Evolutionary conservation across 2,888 invertebrate genomes (phyloP), one percentile per base, ranked within the genome.

Genomic region (Eupithecia insigniata): DNA sequence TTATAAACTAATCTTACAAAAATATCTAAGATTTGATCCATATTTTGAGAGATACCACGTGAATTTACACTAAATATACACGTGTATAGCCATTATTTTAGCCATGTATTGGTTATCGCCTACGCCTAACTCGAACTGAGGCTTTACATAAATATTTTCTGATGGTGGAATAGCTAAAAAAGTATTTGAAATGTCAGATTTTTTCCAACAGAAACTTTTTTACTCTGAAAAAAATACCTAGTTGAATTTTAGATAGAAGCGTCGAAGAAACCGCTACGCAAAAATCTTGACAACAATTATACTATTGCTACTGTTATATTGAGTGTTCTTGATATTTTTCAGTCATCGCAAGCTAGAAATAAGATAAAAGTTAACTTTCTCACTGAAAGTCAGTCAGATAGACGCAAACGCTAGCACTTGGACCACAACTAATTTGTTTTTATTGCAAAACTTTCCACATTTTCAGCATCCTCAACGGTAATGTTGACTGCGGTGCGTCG

Each of bases 361-460:
- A 88, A 88, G 85, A 89, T 88, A 86, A 87, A 85, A 81, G 81
- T 81, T 83, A 90, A 90, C 83, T 90, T 89, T 87, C 78, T 79
- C 83, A 82, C 82, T 83, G 82, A 86, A 89, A 88, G 84, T 89
- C 82, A 84, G 82, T 76, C 82, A 82, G 83, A 85, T 87, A 87
- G 84, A 87, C 83, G 85, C 84, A 81, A 85, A 82, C 79, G 84
- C 81, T 83, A 82, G 81, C 85, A 86, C 87, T 90, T 85, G 88
- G 84, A 87, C 85, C 84, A 84, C 86, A 87, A 85, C 89, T 89
- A 89, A 91, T 91, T 92, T 89, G 88, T 88, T 92, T 93, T 93
- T 91, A 93, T 92, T 86, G 89, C 87, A 67, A 87, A 93, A 93
- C 85, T 92, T 93, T 88, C 68, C 78, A 87, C 89, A 89, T 91